Conservation (phyloP, 2,113 vertebrate genomes). For the Antigone vipio region DNA sequence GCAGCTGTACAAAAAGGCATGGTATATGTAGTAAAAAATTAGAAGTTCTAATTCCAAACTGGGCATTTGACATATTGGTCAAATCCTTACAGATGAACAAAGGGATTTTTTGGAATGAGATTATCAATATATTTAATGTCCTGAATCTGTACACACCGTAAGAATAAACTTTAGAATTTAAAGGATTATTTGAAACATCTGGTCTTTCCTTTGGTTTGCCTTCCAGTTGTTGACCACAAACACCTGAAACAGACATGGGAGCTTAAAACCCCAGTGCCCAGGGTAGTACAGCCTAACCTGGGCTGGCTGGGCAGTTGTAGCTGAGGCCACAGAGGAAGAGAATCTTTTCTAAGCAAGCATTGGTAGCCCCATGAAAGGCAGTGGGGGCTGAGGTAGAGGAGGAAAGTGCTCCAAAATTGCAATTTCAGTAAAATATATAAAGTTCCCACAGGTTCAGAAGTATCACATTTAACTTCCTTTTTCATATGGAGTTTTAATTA, state of each 20-base stretch:
- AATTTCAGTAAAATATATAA: background rate
- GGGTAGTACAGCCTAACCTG: background rate
- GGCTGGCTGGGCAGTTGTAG: background rate
- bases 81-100: background rate
- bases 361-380: background rate
- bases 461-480: background rate
- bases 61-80: background rate
- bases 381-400: background rate
- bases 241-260: background rate
- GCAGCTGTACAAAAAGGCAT: background rate
- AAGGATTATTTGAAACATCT: constrained; percentile 21
- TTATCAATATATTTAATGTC: background rate
- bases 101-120: constrained; percentile 1
- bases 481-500: background rate
- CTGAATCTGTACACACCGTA: background rate
- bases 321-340: background rate
- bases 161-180: background rate
- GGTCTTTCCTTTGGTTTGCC: background rate
- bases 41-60: background rate
- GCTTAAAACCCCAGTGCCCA: background rate
- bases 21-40: background rate
- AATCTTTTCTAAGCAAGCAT: background rate
- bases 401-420: background rate
- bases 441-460: background rate
- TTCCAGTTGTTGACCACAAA: background rate